phyloP scores from a whole-genome alignment of 1,140 invertebrate genomes.

The Halictus rubicundus region DNA sequence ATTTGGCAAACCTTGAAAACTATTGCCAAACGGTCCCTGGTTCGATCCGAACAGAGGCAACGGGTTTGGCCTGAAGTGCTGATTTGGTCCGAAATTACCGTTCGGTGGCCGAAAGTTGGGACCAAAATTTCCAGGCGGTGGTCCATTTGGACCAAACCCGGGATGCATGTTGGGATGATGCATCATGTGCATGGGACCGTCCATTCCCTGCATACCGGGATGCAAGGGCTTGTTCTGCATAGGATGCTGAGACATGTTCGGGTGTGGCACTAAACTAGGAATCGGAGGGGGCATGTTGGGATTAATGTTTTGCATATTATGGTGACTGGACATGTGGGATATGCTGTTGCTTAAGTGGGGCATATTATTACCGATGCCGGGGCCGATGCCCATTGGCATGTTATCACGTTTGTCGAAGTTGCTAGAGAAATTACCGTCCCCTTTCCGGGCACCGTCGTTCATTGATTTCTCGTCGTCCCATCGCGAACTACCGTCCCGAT shows the following conservation, averaged over 20 bases:
- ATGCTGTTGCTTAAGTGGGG: slow-evolving; percentile 52
- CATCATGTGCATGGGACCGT: slow-evolving; percentile 68
- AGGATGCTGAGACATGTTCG: slow-evolving; percentile 65
- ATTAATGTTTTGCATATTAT: slow-evolving; percentile 75
- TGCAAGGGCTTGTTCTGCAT: slow-evolving; percentile 68
- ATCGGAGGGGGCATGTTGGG: slow-evolving; percentile 69
- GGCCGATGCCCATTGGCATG: slow-evolving; percentile 44
- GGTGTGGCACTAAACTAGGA: slow-evolving; percentile 62
- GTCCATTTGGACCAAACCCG: slow-evolving; percentile 71
- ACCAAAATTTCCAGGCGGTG: slow-evolving; percentile 68
- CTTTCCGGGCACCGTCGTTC: slow-evolving; percentile 47
- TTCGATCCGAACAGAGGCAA: slow-evolving; percentile 70
- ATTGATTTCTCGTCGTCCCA: slow-evolving; percentile 70
- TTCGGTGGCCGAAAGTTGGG: slow-evolving; percentile 73
- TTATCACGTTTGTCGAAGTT: slow-evolving; percentile 70
- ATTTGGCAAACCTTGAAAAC: slow-evolving; percentile 72
- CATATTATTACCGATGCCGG: slow-evolving; percentile 60
- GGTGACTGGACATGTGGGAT: slow-evolving; percentile 66
- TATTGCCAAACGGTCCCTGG: slow-evolving; percentile 64
- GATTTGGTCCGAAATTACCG: slow-evolving; percentile 74
- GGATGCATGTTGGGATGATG: slow-evolving; percentile 67
- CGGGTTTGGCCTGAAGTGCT: slow-evolving; percentile 71
- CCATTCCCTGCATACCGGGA: slow-evolving; percentile 59
- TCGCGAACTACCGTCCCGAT: slow-evolving; percentile 62
- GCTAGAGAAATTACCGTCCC: slow-evolving; percentile 45